These are phyloP conservation scores for Psophia crepitans DNA, from an alignment of 2,113 vertebrate genomes.

Conservation along the genomic window DNA sequence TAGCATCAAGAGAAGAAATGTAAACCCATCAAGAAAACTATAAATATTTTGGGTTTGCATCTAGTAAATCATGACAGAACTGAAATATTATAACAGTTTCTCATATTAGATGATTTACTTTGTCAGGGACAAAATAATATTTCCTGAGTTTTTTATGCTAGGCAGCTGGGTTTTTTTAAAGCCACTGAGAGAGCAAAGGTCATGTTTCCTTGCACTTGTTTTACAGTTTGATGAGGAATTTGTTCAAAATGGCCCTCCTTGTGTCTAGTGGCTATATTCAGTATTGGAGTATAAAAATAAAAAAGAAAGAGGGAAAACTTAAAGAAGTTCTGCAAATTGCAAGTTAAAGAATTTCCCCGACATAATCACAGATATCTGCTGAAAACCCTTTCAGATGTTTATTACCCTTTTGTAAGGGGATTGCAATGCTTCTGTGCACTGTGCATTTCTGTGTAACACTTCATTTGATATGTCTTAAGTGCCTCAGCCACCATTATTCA, in stretches of 20 bases:
- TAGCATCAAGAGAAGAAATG: slow-evolving; percentile 3
- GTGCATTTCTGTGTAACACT: not conserved
- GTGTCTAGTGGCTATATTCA: not conserved
- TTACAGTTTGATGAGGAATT: not conserved
- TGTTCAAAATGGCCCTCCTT: not conserved
- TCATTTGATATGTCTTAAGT: not conserved
- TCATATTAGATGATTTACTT: not conserved
- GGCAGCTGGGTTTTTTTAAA: not conserved
- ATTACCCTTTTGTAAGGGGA: not conserved
- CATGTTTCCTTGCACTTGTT: not conserved
- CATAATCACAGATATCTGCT: not conserved
- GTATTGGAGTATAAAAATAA: not conserved
- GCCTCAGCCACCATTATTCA: not conserved
- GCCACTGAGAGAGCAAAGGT: not conserved
- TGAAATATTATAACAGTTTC: not conserved
- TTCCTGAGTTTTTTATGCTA: not conserved
- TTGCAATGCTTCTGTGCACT: not conserved
- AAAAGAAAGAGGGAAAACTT: not conserved
- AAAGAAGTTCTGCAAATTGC: not conserved
- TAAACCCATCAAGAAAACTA: slow-evolving; percentile 5
- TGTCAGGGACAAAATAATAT: not conserved
- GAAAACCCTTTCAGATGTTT: not conserved
- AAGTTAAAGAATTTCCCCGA: not conserved
- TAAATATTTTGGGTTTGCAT: slow-evolving; percentile 45
- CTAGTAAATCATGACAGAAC: slow-evolving; percentile 20